A percentile compares a stretch with the other conserved stretches of the same genome.
Conservation (phyloP, 1,140 invertebrate genomes). For the Lanistes nyassanus region DNA sequence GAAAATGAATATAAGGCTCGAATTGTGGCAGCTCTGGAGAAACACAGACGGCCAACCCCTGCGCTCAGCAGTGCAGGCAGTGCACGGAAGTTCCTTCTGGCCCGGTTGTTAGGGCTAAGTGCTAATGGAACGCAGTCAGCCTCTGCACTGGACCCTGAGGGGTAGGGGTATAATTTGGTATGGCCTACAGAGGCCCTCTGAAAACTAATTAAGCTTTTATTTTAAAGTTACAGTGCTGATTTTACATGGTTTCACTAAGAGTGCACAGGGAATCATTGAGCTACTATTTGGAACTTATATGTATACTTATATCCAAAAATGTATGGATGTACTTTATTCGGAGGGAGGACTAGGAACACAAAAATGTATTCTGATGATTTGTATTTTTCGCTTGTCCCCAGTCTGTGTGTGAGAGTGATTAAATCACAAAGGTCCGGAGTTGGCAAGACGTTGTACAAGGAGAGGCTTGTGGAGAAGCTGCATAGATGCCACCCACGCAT, state of each 20-base stretch:
- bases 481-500: background rate
- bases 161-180: slow-evolving; percentile 25
- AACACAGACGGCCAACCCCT: slow-evolving; percentile 34
- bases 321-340: no score
- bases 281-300: no score
- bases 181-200: no score
- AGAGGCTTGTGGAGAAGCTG: slow-evolving; percentile 39
- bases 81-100: slow-evolving; percentile 27
- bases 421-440: slow-evolving; percentile 57
- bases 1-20: slow-evolving; percentile 49
- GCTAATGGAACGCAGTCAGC: slow-evolving; percentile 8
- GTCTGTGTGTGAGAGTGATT: slow-evolving; percentile 46
- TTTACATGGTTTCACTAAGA: no score
- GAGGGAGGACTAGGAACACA: no score
- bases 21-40: slow-evolving; percentile 50
- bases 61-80: slow-evolving; percentile 23
- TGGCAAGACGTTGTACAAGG: slow-evolving; percentile 54
- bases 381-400: no score
- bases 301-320: no score
- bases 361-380: no score
- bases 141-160: slow-evolving; percentile 26
- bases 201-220: no score
- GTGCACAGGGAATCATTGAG: no score
- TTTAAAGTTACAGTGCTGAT: no score
- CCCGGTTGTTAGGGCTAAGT: slow-evolving; percentile 29